Conservation (phyloP, 30 jellyfish, hydroid and myxozoan species). For the Turritopsis dohrnii region DNA sequence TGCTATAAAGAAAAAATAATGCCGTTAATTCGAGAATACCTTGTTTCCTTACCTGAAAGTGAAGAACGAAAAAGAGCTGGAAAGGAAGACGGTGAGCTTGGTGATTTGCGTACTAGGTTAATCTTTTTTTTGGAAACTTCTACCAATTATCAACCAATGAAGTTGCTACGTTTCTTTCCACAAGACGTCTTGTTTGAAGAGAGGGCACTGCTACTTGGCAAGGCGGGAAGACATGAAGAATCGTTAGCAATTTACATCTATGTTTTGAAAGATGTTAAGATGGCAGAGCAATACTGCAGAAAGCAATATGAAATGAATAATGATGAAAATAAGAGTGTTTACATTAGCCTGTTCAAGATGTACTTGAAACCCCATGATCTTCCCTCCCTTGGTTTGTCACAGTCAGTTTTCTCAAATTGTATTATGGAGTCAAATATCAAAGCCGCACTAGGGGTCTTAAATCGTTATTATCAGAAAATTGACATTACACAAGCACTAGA, state of each 20-base stretch:
- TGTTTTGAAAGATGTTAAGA: slow-evolving; percentile 55
- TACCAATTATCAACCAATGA: slow-evolving; percentile 80
- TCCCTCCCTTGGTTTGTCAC: slow-evolving; percentile 59
- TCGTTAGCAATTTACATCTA: slow-evolving; percentile 82
- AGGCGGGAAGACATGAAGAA: slow-evolving; percentile 93
- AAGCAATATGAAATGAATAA: slow-evolving; percentile 54
- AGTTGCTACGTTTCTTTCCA: slow-evolving; percentile 79
- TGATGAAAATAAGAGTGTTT: slow-evolving; percentile 68
- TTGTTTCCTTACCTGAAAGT: slow-evolving; percentile 50
- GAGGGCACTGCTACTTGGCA: slow-evolving; percentile 80
- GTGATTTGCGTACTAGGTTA: slow-evolving; percentile 55
- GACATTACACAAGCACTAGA: slow-evolving; percentile 87
- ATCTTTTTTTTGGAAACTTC: slow-evolving; percentile 73
- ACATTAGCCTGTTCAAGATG: slow-evolving; percentile 70
- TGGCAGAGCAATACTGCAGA: slow-evolving; percentile 95
- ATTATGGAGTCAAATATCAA: slow-evolving; percentile 49
- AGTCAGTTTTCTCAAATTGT: slow-evolving; percentile 46
- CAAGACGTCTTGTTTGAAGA: slow-evolving; percentile 77
- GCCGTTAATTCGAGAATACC: slow-evolving; percentile 58
- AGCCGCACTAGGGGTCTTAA: slow-evolving; percentile 73
- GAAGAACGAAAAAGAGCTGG: slow-evolving; percentile 63
- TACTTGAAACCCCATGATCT: slow-evolving; percentile 63
- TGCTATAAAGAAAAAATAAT: slow-evolving; percentile 63
- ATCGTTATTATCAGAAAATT: slow-evolving; percentile 58
- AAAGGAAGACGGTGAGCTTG: slow-evolving; percentile 78